Evolutionary conservation across 2,797 vertebrate genomes (phyloP).

Genomic region (Coreius guichenoti): DNA sequence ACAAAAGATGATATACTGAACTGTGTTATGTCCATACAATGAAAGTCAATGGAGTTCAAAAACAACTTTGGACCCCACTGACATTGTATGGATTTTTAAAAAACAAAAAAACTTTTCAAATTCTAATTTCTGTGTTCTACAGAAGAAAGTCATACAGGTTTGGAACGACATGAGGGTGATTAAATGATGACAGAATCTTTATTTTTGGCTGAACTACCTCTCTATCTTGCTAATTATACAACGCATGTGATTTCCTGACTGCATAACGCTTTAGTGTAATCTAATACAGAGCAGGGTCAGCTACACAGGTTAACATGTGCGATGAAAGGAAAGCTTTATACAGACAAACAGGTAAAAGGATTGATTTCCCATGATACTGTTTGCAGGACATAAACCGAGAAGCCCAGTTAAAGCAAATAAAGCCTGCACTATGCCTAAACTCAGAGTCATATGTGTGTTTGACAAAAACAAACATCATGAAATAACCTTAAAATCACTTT

Average conservation of each 20-base stretch:
- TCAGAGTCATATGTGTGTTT: not conserved
- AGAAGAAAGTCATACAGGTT: not conserved
- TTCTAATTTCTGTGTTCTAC: not conserved
- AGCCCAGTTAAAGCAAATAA: slow-evolving; percentile 14
- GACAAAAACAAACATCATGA: not conserved
- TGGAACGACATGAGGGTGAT: not conserved
- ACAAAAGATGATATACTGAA: not conserved
- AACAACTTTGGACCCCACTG: not conserved
- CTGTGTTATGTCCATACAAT: not conserved
- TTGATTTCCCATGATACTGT: slow-evolving; percentile 10
- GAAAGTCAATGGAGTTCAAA: not conserved
- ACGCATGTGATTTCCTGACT: slow-evolving; percentile 14
- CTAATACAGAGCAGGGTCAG: not conserved
- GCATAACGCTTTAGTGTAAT: slow-evolving; percentile 17
- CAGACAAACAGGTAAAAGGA: slow-evolving; percentile 9
- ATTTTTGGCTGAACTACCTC: not conserved
- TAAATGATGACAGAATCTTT: not conserved
- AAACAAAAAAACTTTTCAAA: not conserved
- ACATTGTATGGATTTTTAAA: not conserved
- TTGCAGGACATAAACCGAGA: not conserved
- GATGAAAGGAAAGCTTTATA: slow-evolving; percentile 26
- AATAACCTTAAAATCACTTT: slow-evolving; percentile 1
- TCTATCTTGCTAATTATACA: not conserved
- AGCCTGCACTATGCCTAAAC: slow-evolving; percentile 3
- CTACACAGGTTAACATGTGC: slow-evolving; percentile 5